Evolutionary conservation across 2,113 vertebrate species (phyloP).

Genomic region (Ciconia boyciana): DNA sequence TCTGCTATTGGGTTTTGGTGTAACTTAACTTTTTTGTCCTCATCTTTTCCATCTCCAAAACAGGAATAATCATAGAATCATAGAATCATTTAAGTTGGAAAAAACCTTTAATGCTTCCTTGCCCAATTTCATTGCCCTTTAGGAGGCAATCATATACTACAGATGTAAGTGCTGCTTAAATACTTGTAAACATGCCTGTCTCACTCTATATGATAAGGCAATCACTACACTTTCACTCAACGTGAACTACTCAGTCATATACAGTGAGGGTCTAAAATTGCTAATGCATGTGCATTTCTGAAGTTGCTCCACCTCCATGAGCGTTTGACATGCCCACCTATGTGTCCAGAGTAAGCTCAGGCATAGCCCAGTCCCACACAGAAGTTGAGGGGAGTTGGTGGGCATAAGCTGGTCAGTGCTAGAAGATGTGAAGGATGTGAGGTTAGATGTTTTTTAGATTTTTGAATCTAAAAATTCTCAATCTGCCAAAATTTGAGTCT

Average conservation of each 20-base stretch:
- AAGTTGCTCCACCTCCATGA: neutral
- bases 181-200: neutral
- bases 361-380: neutral
- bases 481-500: neutral
- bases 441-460: neutral
- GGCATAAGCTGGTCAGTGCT: neutral
- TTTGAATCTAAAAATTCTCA: neutral
- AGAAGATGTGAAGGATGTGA: neutral
- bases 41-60: neutral
- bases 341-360: neutral
- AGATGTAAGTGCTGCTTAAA: neutral
- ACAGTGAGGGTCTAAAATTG: neutral
- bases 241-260: neutral
- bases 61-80: neutral
- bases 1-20: neutral
- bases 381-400: neutral
- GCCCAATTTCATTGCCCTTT: neutral
- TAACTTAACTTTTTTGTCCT: neutral
- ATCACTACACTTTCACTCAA: neutral
- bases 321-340: neutral
- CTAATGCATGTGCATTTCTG: neutral
- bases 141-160: neutral
- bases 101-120: neutral
- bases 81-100: neutral
- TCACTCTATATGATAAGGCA: neutral